Conservation (phyloP, 2,888 invertebrate species). For the Epistrophella euchroma region DNA sequence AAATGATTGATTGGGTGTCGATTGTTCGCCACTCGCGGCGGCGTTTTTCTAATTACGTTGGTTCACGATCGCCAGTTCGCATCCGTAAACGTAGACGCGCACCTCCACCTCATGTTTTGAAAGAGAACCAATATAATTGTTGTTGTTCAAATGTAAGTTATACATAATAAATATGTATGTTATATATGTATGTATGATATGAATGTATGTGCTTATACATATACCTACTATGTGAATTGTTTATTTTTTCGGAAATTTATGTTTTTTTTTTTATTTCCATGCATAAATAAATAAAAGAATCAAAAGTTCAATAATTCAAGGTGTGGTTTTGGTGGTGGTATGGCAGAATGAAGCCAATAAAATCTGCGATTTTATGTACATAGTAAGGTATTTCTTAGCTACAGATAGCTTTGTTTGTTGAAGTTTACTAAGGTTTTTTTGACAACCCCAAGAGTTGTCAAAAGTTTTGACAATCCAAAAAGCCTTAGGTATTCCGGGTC, state of each 20-base stretch:
- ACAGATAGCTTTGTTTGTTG: too few species aligned
- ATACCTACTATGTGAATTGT: not conserved
- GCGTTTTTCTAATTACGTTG: slow-evolving; percentile 89
- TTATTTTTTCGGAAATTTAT: slow-evolving; percentile 30
- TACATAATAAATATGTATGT: slow-evolving; percentile 8
- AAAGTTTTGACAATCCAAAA: too few species aligned
- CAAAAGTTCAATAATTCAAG: slow-evolving; percentile 23
- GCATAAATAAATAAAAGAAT: slow-evolving; percentile 1
- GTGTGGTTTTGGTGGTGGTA: slow-evolving; percentile 3
- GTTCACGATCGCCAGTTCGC: slow-evolving; percentile 86
- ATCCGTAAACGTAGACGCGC: slow-evolving; percentile 86
- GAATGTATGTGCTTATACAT: too few species aligned
- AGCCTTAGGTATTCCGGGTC: too few species aligned
- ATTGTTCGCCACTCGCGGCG: slow-evolving; percentile 89
- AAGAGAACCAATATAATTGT: slow-evolving; percentile 78
- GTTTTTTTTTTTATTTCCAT: not conserved
- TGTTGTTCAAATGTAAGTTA: slow-evolving; percentile 82
- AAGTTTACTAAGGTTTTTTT: too few species aligned
- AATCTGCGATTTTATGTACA: not conserved
- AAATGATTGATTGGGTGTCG: slow-evolving; percentile 91
- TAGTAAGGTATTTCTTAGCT: too few species aligned
- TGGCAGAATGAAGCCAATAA: not conserved
- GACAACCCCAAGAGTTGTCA: too few species aligned
- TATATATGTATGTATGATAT: not conserved
- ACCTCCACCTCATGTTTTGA: slow-evolving; percentile 78